A percentile compares a stretch with the other conserved stretches of the same genome.
phyloP scores from a whole-genome alignment of 53 echinoderm and acorn worm genomes.

The Hippasteria phrygiana region DNA sequence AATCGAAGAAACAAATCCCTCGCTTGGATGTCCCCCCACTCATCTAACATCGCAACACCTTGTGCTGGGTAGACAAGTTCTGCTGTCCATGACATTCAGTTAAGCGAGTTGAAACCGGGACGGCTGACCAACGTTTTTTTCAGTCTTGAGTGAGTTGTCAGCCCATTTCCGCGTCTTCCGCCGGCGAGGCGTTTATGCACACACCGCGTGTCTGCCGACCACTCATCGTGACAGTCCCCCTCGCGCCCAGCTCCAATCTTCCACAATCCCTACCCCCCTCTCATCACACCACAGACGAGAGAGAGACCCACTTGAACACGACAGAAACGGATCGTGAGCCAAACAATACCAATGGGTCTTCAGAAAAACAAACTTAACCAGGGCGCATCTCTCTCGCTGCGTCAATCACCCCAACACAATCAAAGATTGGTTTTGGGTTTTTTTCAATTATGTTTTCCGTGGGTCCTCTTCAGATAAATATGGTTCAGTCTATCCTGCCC shows the following conservation, averaged over 20 bases:
- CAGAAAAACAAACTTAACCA: conserved; percentile 59
- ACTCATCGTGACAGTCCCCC: conserved; percentile 10
- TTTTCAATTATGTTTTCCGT: conserved; percentile 53
- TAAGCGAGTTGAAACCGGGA: neutral
- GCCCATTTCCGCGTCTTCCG: conserved; percentile 34
- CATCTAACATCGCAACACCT: neutral
- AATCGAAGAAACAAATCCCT: conserved; percentile 38
- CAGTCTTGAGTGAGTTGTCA: conserved; percentile 33
- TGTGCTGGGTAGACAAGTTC: neutral
- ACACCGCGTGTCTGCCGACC: neutral
- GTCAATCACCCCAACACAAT: conserved; percentile 13
- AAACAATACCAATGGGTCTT: conserved; percentile 46
- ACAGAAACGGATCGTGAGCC: conserved; percentile 54
- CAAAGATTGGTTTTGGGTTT: conserved; percentile 2
- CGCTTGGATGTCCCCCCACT: neutral
- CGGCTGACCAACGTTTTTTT: neutral
- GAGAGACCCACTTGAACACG: conserved; percentile 16
- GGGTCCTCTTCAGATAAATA: conserved; percentile 43
- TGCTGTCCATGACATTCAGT: neutral
- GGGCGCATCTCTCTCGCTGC: neutral
- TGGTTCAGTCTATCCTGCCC: neutral
- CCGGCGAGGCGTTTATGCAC: conserved; percentile 28
- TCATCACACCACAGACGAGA: conserved; percentile 16
- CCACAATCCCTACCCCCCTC: neutral
- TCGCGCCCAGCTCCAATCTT: neutral